Conservation (phyloP, 1,140 invertebrate species). For the Lamellibrachia luymesi region DNA sequence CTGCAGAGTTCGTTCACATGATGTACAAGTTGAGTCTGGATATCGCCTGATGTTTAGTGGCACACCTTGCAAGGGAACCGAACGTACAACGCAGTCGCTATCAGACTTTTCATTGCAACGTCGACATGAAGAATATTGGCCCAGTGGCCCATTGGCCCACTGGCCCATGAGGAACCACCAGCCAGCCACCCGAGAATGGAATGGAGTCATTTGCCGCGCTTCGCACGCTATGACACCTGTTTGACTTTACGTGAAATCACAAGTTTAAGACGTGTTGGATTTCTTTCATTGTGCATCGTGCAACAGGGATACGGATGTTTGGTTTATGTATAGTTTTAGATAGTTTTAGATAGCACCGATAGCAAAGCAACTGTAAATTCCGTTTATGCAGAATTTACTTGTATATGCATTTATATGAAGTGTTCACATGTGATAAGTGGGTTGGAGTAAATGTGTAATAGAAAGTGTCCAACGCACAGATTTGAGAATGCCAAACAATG, state of each 20-base stretch:
- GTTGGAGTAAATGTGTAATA: neutral
- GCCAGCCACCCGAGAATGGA: neutral
- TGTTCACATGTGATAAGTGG: neutral
- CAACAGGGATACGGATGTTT: neutral
- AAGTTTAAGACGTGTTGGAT: neutral
- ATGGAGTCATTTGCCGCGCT: neutral
- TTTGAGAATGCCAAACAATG: neutral
- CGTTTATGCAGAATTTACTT: neutral
- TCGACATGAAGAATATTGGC: neutral
- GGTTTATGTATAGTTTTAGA: neutral
- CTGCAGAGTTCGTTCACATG: neutral
- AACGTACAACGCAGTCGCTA: neutral
- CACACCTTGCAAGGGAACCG: neutral
- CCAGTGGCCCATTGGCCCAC: no score
- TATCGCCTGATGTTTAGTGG: neutral
- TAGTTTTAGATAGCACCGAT: neutral
- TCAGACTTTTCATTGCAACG: neutral
- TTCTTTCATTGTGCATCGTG: neutral
- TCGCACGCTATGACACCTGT: neutral
- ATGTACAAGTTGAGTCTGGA: neutral
- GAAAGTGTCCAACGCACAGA: neutral
- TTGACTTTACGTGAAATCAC: neutral
- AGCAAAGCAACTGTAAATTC: neutral
- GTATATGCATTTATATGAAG: neutral
- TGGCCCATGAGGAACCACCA: neutral